Percentiles rank a stretch among this genome's conserved stretches.
These are phyloP conservation scores for Leucophenga maculata DNA, from an alignment of 2,888 invertebrate species.

Conservation along the genomic window DNA sequence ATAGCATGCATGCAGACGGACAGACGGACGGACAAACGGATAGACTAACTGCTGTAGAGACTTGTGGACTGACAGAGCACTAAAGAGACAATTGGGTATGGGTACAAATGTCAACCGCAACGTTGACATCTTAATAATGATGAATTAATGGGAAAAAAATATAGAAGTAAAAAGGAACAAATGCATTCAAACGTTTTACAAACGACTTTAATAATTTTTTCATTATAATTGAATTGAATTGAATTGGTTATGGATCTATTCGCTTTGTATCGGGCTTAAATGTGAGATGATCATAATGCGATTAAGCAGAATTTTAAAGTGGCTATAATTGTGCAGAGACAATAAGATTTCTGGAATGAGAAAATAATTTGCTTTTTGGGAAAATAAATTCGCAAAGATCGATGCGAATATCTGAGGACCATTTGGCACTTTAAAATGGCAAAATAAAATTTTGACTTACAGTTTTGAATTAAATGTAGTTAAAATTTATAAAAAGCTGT, in stretches of 20 bases:
- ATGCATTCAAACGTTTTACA: slow-evolving; percentile 17
- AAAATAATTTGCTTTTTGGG: background rate
- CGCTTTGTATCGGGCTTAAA: background rate
- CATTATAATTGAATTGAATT: slow-evolving; percentile 39
- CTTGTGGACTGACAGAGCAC: slow-evolving; percentile 11
- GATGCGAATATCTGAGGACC: background rate
- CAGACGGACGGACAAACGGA: slow-evolving; percentile 10
- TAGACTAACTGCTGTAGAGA: background rate
- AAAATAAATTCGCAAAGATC: no score
- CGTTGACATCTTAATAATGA: slow-evolving; percentile 70
- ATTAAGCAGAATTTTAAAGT: slow-evolving; percentile 5
- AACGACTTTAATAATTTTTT: slow-evolving; percentile 56
- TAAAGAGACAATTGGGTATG: slow-evolving; percentile 22
- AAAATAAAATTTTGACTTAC: no score
- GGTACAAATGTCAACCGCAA: slow-evolving; percentile 64
- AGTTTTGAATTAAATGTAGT: no score
- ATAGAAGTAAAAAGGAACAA: slow-evolving; percentile 8
- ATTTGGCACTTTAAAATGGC: no score
- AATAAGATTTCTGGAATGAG: background rate
- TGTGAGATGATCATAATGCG: slow-evolving; percentile 7
- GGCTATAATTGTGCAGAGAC: background rate
- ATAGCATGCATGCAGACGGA: slow-evolving; percentile 57
- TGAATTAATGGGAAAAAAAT: slow-evolving; percentile 68
- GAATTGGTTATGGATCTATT: slow-evolving; percentile 3
- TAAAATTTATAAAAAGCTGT: no score